Conservation (phyloP, 2,888 invertebrate genomes). For the Oxytorus armatus region DNA sequence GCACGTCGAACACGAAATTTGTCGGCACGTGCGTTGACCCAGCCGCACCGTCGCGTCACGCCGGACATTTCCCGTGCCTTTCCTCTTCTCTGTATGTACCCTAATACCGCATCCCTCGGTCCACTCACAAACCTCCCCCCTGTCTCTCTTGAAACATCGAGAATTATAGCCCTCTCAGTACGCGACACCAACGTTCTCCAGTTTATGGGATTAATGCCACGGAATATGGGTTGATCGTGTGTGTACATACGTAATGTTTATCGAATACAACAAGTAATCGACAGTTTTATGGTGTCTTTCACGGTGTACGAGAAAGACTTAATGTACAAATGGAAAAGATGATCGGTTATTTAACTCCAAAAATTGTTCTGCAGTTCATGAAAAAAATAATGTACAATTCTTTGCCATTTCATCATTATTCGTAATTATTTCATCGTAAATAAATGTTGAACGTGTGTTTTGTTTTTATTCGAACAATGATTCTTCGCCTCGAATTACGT, state of each 20-base stretch:
- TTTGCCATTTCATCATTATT: too few relatives aligned
- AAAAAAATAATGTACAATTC: too few relatives aligned
- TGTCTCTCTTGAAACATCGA: constrained; percentile 3
- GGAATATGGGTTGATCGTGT: constrained; percentile 15
- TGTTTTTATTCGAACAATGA: too few relatives aligned
- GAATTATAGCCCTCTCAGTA: constrained; percentile 12
- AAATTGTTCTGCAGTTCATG: too few relatives aligned
- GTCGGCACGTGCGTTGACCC: constrained; percentile 59
- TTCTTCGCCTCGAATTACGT: too few relatives aligned
- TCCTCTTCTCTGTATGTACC: constrained; percentile 5
- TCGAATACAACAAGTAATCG: constrained; percentile 44
- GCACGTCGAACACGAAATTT: constrained; percentile 64
- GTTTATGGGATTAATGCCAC: constrained; percentile 64
- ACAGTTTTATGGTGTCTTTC: constrained; percentile 28
- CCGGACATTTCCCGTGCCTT: constrained; percentile 24
- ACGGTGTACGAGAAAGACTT: too few relatives aligned
- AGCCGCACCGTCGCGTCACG: constrained; percentile 49
- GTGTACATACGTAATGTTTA: constrained; percentile 58
- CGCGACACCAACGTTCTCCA: constrained; percentile 6
- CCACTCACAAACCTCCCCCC: neutral
- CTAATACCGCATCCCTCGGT: constrained; percentile 26
- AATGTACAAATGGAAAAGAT: too few relatives aligned
- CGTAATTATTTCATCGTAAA: too few relatives aligned
- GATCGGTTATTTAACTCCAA: too few relatives aligned
- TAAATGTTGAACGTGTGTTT: too few relatives aligned